phyloP scores from a whole-genome alignment of 2,797 vertebrate species.

The Orestias chungarensis region DNA sequence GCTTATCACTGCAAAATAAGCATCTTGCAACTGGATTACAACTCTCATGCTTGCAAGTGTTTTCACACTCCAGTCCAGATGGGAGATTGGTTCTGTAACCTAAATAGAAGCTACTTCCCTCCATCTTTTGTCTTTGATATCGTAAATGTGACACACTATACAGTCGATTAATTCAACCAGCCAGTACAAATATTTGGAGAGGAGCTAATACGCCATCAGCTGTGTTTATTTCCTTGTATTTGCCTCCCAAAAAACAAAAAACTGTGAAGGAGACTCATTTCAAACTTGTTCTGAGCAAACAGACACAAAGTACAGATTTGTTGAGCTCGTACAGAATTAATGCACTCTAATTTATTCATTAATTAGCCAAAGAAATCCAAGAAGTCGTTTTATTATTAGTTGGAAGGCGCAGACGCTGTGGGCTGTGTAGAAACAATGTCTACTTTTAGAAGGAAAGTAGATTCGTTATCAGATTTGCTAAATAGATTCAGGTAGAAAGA shows the following conservation, averaged over 20 bases:
- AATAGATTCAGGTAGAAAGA: neutral
- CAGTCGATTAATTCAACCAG: constrained; percentile 58
- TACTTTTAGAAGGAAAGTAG: neutral
- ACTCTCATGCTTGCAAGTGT: constrained; percentile 65
- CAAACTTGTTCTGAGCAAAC: constrained; percentile 27
- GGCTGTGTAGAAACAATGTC: neutral
- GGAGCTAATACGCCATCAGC: constrained; percentile 35
- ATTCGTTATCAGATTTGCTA: neutral
- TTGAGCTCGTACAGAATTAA: neutral
- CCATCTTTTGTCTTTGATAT: constrained; percentile 35
- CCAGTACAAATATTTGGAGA: constrained; percentile 55
- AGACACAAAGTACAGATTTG: constrained; percentile 22
- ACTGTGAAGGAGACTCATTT: constrained; percentile 8
- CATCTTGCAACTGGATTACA: constrained; percentile 79
- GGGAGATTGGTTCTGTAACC: constrained; percentile 66
- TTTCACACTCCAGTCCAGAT: constrained; percentile 70
- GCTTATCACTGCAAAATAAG: constrained; percentile 77
- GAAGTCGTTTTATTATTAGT: neutral
- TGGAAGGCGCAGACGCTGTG: neutral
- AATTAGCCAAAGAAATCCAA: constrained; percentile 10
- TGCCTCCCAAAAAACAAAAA: constrained; percentile 24
- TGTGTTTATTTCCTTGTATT: constrained; percentile 52
- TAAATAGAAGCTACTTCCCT: constrained; percentile 37
- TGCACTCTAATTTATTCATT: constrained; percentile 12
- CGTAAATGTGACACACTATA: constrained; percentile 60